Conservation (phyloP, 2,888 invertebrate genomes). For the Desoria tigrina region DNA sequence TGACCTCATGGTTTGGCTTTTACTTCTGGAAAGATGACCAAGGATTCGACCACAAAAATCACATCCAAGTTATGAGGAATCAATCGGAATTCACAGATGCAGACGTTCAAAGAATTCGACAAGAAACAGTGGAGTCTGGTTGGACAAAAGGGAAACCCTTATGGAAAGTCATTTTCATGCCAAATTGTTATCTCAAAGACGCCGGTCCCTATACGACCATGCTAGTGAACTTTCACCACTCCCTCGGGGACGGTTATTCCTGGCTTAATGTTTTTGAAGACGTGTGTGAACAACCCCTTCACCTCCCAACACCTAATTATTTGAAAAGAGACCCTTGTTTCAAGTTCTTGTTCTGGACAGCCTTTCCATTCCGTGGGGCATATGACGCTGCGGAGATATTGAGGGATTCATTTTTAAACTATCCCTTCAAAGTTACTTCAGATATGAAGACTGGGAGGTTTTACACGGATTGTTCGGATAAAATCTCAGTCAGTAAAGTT, state of each 20-base stretch:
- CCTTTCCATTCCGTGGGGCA: not conserved
- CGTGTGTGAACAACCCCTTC: not conserved
- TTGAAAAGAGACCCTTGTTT: not conserved
- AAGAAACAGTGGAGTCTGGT: not conserved
- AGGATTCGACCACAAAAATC: not conserved
- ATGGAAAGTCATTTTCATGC: not conserved
- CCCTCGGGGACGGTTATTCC: not conserved
- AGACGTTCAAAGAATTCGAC: not conserved
- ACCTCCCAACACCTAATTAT: too few species aligned
- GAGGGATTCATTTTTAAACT: not conserved
- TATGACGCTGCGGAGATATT: not conserved
- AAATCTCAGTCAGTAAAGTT: not conserved
- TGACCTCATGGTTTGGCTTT: not conserved
- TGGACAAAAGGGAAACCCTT: not conserved
- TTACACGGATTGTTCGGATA: too few species aligned
- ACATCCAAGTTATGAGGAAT: not conserved
- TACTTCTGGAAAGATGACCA: constrained; percentile 6
- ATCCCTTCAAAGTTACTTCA: not conserved
- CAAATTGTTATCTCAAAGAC: constrained; percentile 5
- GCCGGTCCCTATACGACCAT: constrained; percentile 1
- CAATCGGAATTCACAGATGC: not conserved
- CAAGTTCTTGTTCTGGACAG: not conserved
- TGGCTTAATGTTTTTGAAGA: constrained; percentile 4
- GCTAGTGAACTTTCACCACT: not conserved
- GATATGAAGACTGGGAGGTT: not conserved